Conservation (phyloP, 2,797 vertebrate species). For the Oreochromis grahami region DNA sequence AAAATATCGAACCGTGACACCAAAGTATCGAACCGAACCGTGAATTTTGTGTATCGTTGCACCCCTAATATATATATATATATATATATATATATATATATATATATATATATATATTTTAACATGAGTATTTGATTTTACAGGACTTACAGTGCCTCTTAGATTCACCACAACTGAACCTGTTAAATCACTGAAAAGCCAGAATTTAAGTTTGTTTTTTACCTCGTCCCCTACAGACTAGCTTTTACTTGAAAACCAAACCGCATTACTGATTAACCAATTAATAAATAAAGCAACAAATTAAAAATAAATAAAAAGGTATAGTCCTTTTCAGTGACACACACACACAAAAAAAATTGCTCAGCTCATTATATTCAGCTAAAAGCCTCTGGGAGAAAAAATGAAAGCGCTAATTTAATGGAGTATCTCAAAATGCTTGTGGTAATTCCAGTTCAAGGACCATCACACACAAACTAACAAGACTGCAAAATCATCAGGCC, state of each 20-base stretch:
- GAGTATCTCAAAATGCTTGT: not conserved
- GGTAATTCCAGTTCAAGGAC: slow-evolving; percentile 8
- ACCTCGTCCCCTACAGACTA: not conserved
- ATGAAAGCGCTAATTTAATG: not conserved
- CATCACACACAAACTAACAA: slow-evolving; percentile 8
- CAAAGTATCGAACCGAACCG: too few relatives aligned
- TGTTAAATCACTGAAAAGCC: not conserved
- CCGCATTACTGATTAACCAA: not conserved
- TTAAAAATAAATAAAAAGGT: not conserved
- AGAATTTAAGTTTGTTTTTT: not conserved
- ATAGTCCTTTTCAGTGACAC: not conserved
- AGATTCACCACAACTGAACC: not conserved
- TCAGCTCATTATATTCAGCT: not conserved
- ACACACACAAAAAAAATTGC: not conserved
- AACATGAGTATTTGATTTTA: not conserved
- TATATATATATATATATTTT: not conserved
- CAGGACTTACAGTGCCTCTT: not conserved
- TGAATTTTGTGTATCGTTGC: too few relatives aligned
- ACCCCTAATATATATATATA: too few relatives aligned
- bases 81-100: too few relatives aligned
- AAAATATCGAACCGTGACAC: too few relatives aligned
- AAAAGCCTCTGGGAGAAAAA: not conserved
- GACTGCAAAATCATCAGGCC: slow-evolving; percentile 4
- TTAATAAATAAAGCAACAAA: not conserved
- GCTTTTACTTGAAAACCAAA: not conserved